phyloP scores from a whole-genome alignment of 64 coral and sea anemone species.

The Pocillopora verrucosa region DNA sequence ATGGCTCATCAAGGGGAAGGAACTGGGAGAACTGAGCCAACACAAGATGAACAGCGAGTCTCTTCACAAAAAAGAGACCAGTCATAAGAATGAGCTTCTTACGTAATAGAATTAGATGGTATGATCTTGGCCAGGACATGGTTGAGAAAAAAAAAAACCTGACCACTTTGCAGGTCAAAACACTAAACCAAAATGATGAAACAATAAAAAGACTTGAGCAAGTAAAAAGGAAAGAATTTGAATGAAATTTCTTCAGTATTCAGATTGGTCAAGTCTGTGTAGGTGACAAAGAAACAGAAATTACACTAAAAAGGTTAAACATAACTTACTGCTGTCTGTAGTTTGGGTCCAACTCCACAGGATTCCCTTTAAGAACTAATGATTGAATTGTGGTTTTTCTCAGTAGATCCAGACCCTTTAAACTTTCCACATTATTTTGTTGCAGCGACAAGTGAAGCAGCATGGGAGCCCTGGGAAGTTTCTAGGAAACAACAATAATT shows the following conservation, averaged over 20 bases:
- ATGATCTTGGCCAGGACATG: not conserved
- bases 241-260: too few relatives aligned
- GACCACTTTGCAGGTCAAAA: not conserved
- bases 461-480: slow-evolving; percentile 86
- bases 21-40: too few relatives aligned
- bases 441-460: slow-evolving; percentile 87
- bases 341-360: slow-evolving; percentile 80
- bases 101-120: too few relatives aligned
- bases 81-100: too few relatives aligned
- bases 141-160: not conserved
- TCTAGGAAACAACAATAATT: slow-evolving; percentile 38
- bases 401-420: slow-evolving; percentile 72
- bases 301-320: not conserved
- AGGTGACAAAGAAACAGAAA: too few relatives aligned
- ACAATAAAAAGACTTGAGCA: not conserved
- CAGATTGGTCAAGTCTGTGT: too few relatives aligned
- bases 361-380: slow-evolving; percentile 85
- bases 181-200: not conserved
- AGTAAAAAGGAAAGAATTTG: too few relatives aligned
- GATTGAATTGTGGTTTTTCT: slow-evolving; percentile 78
- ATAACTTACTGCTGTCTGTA: slow-evolving; percentile 83
- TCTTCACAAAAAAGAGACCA: too few relatives aligned
- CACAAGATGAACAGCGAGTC: too few relatives aligned
- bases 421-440: slow-evolving; percentile 86
- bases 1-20: too few relatives aligned